Evolutionary conservation across 1,140 invertebrate genomes (phyloP).

Genomic region (Drosophila nigromelanica): DNA sequence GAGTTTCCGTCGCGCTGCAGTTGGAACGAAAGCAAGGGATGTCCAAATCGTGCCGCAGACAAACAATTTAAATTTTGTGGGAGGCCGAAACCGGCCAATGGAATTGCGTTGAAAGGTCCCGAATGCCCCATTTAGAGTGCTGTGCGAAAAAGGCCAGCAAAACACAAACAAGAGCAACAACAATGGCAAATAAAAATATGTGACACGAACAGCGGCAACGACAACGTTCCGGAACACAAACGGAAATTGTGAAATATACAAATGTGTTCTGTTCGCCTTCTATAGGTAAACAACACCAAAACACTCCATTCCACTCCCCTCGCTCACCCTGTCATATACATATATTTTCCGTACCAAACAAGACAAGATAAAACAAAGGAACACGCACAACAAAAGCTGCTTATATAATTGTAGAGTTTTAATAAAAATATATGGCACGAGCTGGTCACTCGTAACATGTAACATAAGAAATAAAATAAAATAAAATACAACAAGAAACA

Average conservation of each 20-base stretch:
- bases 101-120: constrained; percentile 79
- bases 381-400: constrained; percentile 31
- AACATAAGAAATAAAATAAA: constrained; percentile 28
- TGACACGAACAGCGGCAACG: constrained; percentile 74
- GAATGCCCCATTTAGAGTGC: constrained; percentile 66
- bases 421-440: constrained; percentile 66
- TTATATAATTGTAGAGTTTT: constrained; percentile 56
- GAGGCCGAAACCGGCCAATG: constrained; percentile 45
- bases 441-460: constrained; percentile 54
- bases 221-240: constrained; percentile 76
- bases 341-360: constrained; percentile 14
- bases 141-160: constrained; percentile 62
- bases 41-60: constrained; percentile 63
- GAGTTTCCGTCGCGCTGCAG: constrained; percentile 68
- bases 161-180: constrained; percentile 43
- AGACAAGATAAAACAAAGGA: constrained; percentile 23
- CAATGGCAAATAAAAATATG: constrained; percentile 64
- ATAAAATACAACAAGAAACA: constrained; percentile 12
- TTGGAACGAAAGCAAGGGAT: constrained; percentile 40
- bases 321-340: neutral
- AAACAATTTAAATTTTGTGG: constrained; percentile 73
- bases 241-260: constrained; percentile 81
- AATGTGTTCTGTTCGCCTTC: constrained; percentile 67
- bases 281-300: constrained; percentile 72
- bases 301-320: constrained; percentile 14